A percentile compares a stretch with the other conserved stretches of the same genome.
Evolutionary conservation across 2,797 vertebrate genomes (phyloP).

Genomic region (Hephaestus fuliginosus): DNA sequence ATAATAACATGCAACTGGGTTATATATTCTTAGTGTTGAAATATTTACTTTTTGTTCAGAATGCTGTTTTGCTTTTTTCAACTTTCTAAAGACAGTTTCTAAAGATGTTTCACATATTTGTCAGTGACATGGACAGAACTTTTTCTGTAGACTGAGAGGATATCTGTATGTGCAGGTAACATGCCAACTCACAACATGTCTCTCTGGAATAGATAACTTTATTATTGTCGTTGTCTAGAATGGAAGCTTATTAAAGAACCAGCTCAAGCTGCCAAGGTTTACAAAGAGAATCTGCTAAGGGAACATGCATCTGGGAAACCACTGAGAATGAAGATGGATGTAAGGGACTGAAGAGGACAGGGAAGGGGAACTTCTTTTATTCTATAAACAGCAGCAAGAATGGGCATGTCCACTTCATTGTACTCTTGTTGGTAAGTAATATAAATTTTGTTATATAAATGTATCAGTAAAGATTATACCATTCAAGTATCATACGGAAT

Average conservation of each 20-base stretch:
- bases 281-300: conserved; percentile 6
- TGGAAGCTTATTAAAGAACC: background rate
- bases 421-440: conserved; percentile 3
- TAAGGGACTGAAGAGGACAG: conserved; percentile 13
- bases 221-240: no score
- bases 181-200: no score
- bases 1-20: no score
- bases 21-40: no score
- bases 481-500: background rate
- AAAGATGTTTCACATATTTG: no score
- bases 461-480: background rate
- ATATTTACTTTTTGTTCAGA: no score
- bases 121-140: no score
- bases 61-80: no score
- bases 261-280: conserved; percentile 13
- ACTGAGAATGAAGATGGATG: conserved; percentile 7
- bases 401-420: conserved; percentile 27
- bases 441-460: background rate
- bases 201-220: no score
- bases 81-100: no score
- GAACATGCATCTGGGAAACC: conserved; percentile 15
- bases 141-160: no score
- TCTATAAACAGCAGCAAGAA: conserved; percentile 20
- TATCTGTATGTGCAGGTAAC: no score
- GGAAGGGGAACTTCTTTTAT: conserved; percentile 6